Evolutionary conservation across 2,888 invertebrate genomes (phyloP).

Genomic region (Abscondita cerata): DNA sequence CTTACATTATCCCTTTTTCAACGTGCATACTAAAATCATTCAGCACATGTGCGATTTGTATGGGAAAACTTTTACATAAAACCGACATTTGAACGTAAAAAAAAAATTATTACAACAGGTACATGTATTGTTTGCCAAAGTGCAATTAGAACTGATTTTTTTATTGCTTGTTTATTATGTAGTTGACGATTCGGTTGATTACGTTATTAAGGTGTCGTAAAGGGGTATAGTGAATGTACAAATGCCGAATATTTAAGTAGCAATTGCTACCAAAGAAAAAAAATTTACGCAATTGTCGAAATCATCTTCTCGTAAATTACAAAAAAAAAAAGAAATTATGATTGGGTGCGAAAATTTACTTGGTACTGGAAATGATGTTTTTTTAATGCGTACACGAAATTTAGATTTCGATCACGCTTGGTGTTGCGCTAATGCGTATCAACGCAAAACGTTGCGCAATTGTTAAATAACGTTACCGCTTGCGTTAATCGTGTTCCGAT

Average conservation of each 20-base stretch:
- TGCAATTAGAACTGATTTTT: neutral
- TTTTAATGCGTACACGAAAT: neutral
- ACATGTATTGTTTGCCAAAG: neutral
- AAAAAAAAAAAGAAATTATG: too few relatives aligned
- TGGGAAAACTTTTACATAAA: constrained; percentile 41
- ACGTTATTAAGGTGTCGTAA: constrained; percentile 19
- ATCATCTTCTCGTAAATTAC: too few relatives aligned
- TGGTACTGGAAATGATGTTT: neutral
- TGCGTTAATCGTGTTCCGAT: too few relatives aligned
- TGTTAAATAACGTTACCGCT: too few relatives aligned
- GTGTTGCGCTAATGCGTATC: constrained; percentile 15
- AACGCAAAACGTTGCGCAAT: constrained; percentile 10
- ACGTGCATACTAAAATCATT: constrained; percentile 77
- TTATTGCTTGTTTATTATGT: neutral
- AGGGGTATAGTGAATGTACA: constrained; percentile 13
- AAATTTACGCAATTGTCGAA: too few relatives aligned
- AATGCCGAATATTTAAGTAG: too few relatives aligned
- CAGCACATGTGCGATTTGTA: constrained; percentile 71
- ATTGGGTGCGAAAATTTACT: neutral
- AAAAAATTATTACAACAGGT: neutral
- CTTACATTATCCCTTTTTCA: constrained; percentile 79
- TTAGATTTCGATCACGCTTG: constrained; percentile 15
- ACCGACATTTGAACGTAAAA: too few relatives aligned
- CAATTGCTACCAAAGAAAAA: too few relatives aligned
- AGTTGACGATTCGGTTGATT: neutral